These are phyloP conservation scores for Mythimna albipuncta DNA, from an alignment of 2,888 invertebrate genomes.

Conservation along the genomic window DNA sequence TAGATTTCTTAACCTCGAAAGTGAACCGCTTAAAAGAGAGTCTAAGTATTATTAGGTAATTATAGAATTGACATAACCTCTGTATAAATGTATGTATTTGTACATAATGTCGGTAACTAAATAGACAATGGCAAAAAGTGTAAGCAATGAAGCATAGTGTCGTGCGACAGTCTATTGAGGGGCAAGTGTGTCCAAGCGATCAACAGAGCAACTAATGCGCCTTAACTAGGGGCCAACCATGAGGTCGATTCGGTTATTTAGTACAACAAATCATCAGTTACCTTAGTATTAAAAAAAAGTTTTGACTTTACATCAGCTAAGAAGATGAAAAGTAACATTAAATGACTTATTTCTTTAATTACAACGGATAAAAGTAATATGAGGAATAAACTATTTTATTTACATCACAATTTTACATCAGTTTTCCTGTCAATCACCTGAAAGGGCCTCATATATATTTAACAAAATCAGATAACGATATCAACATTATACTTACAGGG, in stretches of 20 bases:
- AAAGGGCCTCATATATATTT: slow-evolving; percentile 6
- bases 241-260: slow-evolving; percentile 68
- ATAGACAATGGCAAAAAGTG: slow-evolving; percentile 55
- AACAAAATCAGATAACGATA: slow-evolving; percentile 29
- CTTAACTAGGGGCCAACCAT: slow-evolving; percentile 72
- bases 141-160: slow-evolving; percentile 76
- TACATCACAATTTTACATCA: slow-evolving; percentile 15
- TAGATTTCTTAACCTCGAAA: neutral
- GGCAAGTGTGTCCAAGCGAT: slow-evolving; percentile 78
- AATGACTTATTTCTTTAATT: neutral
- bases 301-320: neutral
- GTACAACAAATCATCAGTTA: slow-evolving; percentile 26
- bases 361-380: neutral
- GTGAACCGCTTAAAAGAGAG: neutral
- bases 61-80: neutral
- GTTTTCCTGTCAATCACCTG: slow-evolving; percentile 13
- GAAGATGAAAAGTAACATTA: neutral
- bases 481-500: slow-evolving; percentile 7
- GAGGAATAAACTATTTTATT: slow-evolving; percentile 24
- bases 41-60: neutral
- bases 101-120: slow-evolving; percentile 46
- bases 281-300: neutral
- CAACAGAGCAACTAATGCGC: slow-evolving; percentile 80
- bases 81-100: slow-evolving; percentile 6
- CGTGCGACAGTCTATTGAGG: slow-evolving; percentile 76